Evolutionary conservation across 2,888 invertebrate species (phyloP).

Genomic region (Sturmia bella): DNA sequence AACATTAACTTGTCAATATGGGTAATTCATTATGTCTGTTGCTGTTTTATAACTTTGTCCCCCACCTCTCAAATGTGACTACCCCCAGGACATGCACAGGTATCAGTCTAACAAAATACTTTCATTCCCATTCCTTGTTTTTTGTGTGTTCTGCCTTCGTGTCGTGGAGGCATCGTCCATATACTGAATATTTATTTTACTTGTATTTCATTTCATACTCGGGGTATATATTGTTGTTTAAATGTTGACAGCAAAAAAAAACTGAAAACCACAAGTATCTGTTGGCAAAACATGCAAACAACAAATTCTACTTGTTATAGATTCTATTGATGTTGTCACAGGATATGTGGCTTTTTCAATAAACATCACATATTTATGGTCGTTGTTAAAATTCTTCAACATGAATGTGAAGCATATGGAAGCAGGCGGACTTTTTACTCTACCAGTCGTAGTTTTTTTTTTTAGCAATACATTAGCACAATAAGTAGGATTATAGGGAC

Average conservation of each 20-base stretch:
- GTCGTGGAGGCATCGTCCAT: conserved; percentile 51
- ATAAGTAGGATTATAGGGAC: no score
- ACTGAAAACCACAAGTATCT: conserved; percentile 44
- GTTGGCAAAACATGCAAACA: conserved; percentile 67
- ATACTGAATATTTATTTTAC: conserved; percentile 31
- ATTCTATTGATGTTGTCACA: conserved; percentile 65
- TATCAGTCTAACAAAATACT: conserved; percentile 71
- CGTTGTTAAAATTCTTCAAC: conserved; percentile 49
- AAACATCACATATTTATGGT: conserved; percentile 75
- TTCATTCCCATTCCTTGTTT: conserved; percentile 8
- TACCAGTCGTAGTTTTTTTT: no score
- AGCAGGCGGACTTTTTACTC: no score
- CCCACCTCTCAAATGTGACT: conserved; percentile 17
- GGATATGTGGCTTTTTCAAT: conserved; percentile 75
- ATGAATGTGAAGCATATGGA: background rate
- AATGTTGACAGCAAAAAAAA: conserved; percentile 29
- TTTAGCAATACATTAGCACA: no score
- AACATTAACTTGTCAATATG: conserved; percentile 82
- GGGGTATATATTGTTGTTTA: conserved; percentile 28
- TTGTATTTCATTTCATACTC: conserved; percentile 49
- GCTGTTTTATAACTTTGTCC: conserved; percentile 67
- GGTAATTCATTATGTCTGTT: conserved; percentile 82
- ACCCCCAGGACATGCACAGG: conserved; percentile 71
- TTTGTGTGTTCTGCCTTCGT: conserved; percentile 38
- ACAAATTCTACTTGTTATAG: conserved; percentile 68